Conservation (phyloP, 2,888 invertebrate genomes). For the Archips crataeganus region DNA sequence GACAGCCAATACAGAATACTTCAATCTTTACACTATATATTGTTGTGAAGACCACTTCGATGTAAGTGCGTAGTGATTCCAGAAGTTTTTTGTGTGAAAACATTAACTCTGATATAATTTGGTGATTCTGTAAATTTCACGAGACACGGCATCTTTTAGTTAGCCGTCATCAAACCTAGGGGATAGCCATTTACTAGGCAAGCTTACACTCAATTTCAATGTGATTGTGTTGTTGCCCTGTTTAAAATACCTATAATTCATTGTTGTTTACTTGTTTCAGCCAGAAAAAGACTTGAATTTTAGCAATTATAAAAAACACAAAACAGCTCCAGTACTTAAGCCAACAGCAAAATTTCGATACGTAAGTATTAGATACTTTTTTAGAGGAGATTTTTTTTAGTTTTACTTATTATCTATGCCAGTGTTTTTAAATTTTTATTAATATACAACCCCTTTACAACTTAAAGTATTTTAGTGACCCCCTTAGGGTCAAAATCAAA, state of each 20-base stretch:
- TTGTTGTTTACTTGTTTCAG: background rate
- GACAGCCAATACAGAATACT: background rate
- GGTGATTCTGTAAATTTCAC: background rate
- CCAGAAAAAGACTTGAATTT: slow-evolving; percentile 6
- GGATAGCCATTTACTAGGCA: too few species aligned
- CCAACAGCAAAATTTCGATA: slow-evolving; percentile 2
- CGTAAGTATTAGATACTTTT: background rate
- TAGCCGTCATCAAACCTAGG: too few species aligned
- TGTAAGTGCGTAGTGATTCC: background rate
- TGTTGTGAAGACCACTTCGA: slow-evolving; percentile 12
- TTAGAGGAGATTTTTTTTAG: background rate
- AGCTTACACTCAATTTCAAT: too few species aligned
- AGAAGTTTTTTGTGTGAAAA: background rate
- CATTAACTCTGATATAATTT: background rate
- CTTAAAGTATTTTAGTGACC: too few species aligned
- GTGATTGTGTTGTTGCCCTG: too few species aligned
- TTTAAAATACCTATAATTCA: background rate
- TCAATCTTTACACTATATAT: background rate
- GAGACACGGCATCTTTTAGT: too few species aligned
- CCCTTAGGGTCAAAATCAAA: too few species aligned
- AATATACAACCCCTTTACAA: too few species aligned
- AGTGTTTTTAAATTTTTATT: too few species aligned
- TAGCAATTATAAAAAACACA: background rate
- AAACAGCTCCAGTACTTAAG: background rate
- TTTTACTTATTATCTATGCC: background rate